Percentiles rank a stretch among this genome's conserved stretches.
These are phyloP conservation scores for Pseudolaguvia tuberculata DNA, from an alignment of 2,113 vertebrate species.

Conservation along the genomic window DNA sequence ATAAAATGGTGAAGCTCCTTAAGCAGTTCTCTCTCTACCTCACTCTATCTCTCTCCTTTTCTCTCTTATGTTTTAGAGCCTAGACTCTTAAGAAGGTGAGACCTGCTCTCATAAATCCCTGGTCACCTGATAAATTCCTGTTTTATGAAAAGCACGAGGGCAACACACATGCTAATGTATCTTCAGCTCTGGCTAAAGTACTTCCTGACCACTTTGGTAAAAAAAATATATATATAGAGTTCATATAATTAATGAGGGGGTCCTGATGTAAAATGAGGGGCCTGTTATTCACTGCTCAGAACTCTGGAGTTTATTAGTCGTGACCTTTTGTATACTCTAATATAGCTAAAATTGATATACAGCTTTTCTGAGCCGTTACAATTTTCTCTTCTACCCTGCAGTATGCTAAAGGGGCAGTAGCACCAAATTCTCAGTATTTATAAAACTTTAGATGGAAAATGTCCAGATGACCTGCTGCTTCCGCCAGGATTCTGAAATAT, in stretches of 20 bases:
- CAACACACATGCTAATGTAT: conserved; percentile 42
- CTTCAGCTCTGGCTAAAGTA: conserved; percentile 28
- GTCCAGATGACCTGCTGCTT: too few species aligned
- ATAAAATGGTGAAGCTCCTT: not conserved
- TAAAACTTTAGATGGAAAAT: too few species aligned
- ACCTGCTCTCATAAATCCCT: conserved; percentile 44
- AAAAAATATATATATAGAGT: conserved; percentile 29
- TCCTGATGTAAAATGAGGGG: conserved; percentile 33
- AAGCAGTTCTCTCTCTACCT: conserved; percentile 31
- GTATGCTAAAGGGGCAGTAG: too few species aligned
- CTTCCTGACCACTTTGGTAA: conserved; percentile 33
- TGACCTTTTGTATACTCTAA: conserved; percentile 4
- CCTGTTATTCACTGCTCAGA: not conserved
- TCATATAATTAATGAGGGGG: conserved; percentile 37
- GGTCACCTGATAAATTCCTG: conserved; percentile 51
- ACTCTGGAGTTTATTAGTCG: not conserved
- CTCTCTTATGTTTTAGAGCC: conserved; percentile 9
- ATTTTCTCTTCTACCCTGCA: too few species aligned
- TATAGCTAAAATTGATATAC: conserved; percentile 1
- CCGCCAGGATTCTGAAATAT: too few species aligned
- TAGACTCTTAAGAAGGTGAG: conserved; percentile 45
- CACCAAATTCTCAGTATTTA: too few species aligned
- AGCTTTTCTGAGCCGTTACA: conserved; percentile 7
- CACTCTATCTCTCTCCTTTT: conserved; percentile 41
- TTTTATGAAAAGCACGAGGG: conserved; percentile 43